Conservation (phyloP, 2,113 vertebrate genomes). For the Myiagra hebetior region DNA sequence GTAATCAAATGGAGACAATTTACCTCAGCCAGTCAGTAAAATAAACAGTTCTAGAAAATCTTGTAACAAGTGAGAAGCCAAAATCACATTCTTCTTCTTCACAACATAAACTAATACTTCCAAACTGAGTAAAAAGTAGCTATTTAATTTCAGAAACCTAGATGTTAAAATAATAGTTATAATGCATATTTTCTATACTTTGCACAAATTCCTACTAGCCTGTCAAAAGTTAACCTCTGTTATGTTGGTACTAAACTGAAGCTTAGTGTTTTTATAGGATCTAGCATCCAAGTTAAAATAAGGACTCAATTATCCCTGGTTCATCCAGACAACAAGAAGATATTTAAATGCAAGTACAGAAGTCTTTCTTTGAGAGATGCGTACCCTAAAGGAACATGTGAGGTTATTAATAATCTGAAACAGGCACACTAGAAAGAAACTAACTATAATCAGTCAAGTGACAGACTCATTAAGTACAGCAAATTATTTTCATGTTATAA, state of each 20-base stretch:
- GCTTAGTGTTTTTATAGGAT: background rate
- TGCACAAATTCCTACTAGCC: background rate
- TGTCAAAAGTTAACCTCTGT: background rate
- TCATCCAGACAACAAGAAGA: background rate
- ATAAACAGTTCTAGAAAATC: background rate
- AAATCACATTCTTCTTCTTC: background rate
- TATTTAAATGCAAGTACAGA: background rate
- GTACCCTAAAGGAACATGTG: background rate
- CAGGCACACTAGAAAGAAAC: background rate
- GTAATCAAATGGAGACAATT: constrained; percentile 15
- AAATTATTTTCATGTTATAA: background rate
- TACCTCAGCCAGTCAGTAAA: background rate
- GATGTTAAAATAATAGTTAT: background rate
- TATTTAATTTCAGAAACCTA: background rate
- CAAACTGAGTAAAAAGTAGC: background rate
- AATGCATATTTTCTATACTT: background rate
- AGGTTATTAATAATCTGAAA: background rate
- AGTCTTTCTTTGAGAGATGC: background rate
- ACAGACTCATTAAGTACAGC: background rate
- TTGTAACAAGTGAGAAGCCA: background rate
- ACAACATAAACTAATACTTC: background rate
- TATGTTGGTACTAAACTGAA: background rate
- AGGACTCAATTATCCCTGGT: background rate
- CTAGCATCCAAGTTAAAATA: background rate
- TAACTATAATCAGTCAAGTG: background rate